Conservation (phyloP, 2,888 invertebrate genomes). For the Sphaerophoria taeniata region DNA sequence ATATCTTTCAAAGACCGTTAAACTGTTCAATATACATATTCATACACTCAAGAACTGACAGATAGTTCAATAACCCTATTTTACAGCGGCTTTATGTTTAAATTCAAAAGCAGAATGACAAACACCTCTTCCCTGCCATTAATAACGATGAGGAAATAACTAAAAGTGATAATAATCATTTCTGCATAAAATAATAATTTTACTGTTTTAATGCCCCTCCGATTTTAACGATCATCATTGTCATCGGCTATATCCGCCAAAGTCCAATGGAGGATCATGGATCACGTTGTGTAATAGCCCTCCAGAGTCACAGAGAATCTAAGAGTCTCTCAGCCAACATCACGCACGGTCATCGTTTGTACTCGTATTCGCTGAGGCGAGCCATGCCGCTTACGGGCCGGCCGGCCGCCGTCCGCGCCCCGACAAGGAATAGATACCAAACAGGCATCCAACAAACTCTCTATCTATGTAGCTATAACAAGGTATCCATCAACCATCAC, state of each 20-base stretch:
- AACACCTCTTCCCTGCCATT: constrained; percentile 57
- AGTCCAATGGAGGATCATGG: constrained; percentile 61
- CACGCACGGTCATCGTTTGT: constrained; percentile 34
- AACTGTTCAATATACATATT: no score
- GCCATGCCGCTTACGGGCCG: constrained; percentile 1
- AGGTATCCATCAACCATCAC: constrained; percentile 44
- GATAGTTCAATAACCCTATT: constrained; percentile 66
- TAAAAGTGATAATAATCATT: constrained; percentile 71
- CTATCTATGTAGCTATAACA: constrained; percentile 40
- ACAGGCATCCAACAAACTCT: constrained; percentile 65
- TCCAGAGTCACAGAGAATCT: constrained; percentile 52
- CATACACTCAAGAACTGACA: constrained; percentile 1
- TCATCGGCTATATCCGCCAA: constrained; percentile 72
- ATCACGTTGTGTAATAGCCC: constrained; percentile 62
- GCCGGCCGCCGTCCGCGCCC: background rate
- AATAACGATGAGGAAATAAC: constrained; percentile 75
- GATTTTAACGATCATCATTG: constrained; percentile 72
- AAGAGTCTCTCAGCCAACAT: constrained; percentile 57
- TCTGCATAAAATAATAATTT: constrained; percentile 74
- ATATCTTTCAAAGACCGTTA: no score
- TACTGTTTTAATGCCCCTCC: constrained; percentile 67
- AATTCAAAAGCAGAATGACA: constrained; percentile 61
- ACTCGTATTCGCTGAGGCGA: background rate
- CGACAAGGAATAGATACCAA: constrained; percentile 41
- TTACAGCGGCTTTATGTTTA: constrained; percentile 49